Percentiles rank a stretch among this genome's conserved stretches.
Evolutionary conservation across 2,797 vertebrate genomes (phyloP).

Genomic region (Taeniopygia guttata): DNA sequence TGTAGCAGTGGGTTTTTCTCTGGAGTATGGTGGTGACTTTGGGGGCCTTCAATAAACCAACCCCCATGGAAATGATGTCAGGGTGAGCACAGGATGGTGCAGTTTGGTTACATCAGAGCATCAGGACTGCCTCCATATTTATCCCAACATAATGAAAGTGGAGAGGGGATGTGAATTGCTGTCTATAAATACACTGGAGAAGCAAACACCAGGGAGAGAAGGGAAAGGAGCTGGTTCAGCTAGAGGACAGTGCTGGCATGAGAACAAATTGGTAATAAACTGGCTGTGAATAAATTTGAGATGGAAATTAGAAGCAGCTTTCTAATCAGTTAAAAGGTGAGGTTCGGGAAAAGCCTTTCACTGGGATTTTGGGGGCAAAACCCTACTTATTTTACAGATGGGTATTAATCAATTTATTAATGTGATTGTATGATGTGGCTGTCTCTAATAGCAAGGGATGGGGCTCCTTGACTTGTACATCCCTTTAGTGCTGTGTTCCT

Average conservation of each 20-base stretch:
- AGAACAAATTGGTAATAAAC: slow-evolving; percentile 57
- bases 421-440: background rate
- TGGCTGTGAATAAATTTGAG: slow-evolving; percentile 49
- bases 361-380: slow-evolving; percentile 41
- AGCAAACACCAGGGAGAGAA: slow-evolving; percentile 44
- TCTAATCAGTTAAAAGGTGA: slow-evolving; percentile 52
- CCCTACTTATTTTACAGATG: slow-evolving; percentile 4
- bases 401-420: slow-evolving; percentile 48
- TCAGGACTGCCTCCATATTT: background rate
- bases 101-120: background rate
- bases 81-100: background rate
- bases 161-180: slow-evolving; percentile 22
- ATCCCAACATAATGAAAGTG: background rate
- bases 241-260: slow-evolving; percentile 55
- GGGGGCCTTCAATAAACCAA: background rate
- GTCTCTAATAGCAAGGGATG: background rate
- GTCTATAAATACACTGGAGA: slow-evolving; percentile 14
- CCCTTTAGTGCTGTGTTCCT: background rate
- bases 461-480: background rate
- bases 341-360: slow-evolving; percentile 36
- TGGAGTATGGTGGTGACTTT: background rate
- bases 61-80: background rate
- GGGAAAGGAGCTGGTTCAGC: slow-evolving; percentile 44
- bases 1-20: background rate
- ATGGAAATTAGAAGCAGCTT: slow-evolving; percentile 58